Percentiles rank a stretch among this genome's conserved stretches.
Conservation (phyloP, 1,140 invertebrate species). For the Elysia chlorotica region DNA sequence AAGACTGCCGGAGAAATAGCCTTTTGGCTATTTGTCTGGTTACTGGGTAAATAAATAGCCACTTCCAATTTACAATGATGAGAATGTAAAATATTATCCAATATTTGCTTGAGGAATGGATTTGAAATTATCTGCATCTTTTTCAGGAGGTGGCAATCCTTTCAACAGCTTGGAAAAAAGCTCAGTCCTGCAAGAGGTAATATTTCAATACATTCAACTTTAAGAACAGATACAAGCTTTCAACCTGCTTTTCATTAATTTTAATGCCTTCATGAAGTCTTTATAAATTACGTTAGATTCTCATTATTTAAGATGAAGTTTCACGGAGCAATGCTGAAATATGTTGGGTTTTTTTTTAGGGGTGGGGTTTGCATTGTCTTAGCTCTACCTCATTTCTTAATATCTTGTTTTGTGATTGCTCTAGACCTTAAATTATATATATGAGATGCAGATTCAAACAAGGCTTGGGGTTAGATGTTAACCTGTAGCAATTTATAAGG, state of each 20-base stretch:
- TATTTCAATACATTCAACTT: background rate
- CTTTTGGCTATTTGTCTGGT: no score
- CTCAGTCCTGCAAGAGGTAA: constrained; percentile 90
- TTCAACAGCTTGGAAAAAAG: constrained; percentile 95
- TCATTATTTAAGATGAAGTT: background rate
- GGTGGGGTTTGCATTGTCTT: background rate
- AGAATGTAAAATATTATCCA: constrained; percentile 1
- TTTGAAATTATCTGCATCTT: no score
- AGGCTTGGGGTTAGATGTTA: no score
- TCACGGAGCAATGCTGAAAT: background rate
- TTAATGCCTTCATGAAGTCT: background rate
- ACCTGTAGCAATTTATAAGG: no score
- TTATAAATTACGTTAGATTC: background rate
- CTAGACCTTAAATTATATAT: no score
- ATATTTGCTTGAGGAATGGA: no score
- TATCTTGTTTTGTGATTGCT: no score
- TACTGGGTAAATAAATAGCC: background rate
- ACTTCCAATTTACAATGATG: background rate
- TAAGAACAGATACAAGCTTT: background rate
- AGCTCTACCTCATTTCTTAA: no score
- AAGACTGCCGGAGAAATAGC: no score
- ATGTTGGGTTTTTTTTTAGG: background rate
- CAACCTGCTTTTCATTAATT: background rate
- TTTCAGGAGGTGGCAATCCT: constrained; percentile 77
- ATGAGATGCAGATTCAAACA: no score